phyloP scores from a whole-genome alignment of 2,888 invertebrate genomes.

The Encarsia formosa region DNA sequence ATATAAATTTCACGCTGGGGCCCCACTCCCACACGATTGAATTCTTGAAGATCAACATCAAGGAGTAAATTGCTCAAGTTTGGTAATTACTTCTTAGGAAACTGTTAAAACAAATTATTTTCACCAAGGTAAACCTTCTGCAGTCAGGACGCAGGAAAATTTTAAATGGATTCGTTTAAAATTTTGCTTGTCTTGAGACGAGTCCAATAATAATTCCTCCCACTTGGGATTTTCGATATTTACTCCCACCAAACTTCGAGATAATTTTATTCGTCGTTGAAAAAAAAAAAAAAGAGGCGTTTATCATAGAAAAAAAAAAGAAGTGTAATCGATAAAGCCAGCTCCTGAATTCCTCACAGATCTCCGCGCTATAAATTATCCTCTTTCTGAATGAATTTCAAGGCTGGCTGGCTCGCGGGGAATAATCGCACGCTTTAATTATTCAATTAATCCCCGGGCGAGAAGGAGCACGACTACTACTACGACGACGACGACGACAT shows the following conservation, averaged over 20 bases:
- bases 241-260: too few relatives aligned
- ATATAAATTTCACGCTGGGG: too few relatives aligned
- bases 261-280: neutral
- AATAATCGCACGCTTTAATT: conserved; percentile 45
- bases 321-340: too few relatives aligned
- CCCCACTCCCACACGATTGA: too few relatives aligned
- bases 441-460: conserved; percentile 43
- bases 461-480: too few relatives aligned
- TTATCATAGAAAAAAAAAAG: neutral
- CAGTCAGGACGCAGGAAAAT: too few relatives aligned
- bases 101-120: neutral
- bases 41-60: neutral
- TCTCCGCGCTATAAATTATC: too few relatives aligned
- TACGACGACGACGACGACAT: conserved; percentile 35
- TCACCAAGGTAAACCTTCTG: neutral
- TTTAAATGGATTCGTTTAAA: too few relatives aligned
- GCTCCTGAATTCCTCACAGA: too few relatives aligned
- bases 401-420: conserved; percentile 21
- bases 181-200: too few relatives aligned
- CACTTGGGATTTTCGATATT: too few relatives aligned
- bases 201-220: too few relatives aligned
- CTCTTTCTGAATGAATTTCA: conserved; percentile 5
- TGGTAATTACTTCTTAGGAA: neutral
- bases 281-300: neutral
- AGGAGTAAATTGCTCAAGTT: neutral